Percentiles rank a stretch among this genome's conserved stretches.
Evolutionary conservation across 2,888 invertebrate species (phyloP).

Genomic region (Dicyrtoma fusca): DNA sequence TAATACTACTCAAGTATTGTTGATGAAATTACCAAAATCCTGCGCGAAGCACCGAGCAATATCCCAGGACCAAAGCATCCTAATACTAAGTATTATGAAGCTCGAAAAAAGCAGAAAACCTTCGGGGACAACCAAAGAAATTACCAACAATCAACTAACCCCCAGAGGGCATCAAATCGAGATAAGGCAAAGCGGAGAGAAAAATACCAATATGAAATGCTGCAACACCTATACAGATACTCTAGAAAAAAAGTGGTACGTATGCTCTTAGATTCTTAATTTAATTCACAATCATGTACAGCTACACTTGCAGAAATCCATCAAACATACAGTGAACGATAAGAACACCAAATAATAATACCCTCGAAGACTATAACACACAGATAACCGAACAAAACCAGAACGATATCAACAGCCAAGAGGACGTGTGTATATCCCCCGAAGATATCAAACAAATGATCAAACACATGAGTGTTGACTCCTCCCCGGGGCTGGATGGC

Average conservation of each 20-base stretch:
- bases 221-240: neutral
- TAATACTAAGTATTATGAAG: too few relatives aligned
- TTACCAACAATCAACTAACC: neutral
- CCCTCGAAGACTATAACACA: neutral
- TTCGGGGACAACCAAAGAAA: too few relatives aligned
- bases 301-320: neutral
- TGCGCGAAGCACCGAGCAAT: too few relatives aligned
- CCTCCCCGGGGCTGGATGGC: neutral
- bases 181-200: neutral
- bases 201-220: neutral
- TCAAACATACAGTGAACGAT: neutral
- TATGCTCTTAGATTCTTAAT: neutral
- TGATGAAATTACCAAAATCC: too few relatives aligned
- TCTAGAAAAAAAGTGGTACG: neutral
- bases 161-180: neutral
- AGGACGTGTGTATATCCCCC: neutral
- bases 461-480: neutral
- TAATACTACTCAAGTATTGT: too few relatives aligned
- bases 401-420: neutral
- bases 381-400: neutral
- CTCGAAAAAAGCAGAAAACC: too few relatives aligned
- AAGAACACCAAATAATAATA: neutral
- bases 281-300: neutral
- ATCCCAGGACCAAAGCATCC: too few relatives aligned
- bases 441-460: neutral